phyloP scores from a whole-genome alignment of 2,797 vertebrate species.

The Alcedo quadribrachys region DNA sequence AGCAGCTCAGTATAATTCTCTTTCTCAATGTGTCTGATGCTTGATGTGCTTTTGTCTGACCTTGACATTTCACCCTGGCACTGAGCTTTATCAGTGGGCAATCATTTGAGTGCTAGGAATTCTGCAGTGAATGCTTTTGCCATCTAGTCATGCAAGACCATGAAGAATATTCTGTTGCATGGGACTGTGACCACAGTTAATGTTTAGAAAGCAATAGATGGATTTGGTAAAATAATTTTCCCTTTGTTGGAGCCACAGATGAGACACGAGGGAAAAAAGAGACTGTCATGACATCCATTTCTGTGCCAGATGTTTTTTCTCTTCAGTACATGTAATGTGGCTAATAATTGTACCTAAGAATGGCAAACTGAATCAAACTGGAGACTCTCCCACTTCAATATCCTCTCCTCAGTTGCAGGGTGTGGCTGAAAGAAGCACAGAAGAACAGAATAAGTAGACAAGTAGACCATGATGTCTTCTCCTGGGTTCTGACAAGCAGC shows the following conservation, averaged over 20 bases:
- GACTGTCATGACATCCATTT: not conserved
- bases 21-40: not conserved
- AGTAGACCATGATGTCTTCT: not conserved
- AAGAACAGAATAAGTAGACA: not conserved
- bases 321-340: not conserved
- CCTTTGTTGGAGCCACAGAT: not conserved
- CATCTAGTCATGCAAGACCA: not conserved
- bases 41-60: not conserved
- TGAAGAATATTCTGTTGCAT: not conserved
- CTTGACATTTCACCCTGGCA: not conserved
- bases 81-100: not conserved
- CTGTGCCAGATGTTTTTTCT: not conserved
- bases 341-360: not conserved
- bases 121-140: not conserved
- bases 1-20: not conserved
- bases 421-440: not conserved
- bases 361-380: not conserved
- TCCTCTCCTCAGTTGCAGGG: not conserved
- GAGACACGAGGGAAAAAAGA: not conserved
- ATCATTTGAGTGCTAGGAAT: not conserved
- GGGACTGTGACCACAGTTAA: not conserved
- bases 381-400: not conserved
- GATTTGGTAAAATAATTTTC: not conserved
- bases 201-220: not conserved
- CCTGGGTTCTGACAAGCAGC: not conserved